phyloP scores from a whole-genome alignment of 2,888 invertebrate species.

The Zygogramma bicolorata region DNA sequence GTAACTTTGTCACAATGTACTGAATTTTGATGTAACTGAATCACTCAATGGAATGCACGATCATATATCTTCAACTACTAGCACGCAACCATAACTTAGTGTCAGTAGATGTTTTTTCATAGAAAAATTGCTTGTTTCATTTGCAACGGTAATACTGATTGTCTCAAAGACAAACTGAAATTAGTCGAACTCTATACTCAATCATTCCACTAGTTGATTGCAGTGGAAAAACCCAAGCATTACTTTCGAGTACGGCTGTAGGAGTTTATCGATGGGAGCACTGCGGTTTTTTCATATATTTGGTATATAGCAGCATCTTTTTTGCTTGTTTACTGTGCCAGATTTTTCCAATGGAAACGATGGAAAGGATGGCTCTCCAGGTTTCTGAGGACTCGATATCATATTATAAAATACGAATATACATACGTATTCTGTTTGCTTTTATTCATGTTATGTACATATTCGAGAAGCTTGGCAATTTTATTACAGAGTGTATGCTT shows the following conservation, averaged over 20 bases:
- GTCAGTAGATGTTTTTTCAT: too few relatives aligned
- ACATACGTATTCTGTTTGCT: not conserved
- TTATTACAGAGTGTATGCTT: too few relatives aligned
- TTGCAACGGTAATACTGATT: too few relatives aligned
- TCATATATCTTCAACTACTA: too few relatives aligned
- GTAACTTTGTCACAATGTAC: too few relatives aligned
- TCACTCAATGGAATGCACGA: too few relatives aligned
- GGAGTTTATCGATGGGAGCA: slow-evolving; percentile 41
- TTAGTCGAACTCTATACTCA: not conserved
- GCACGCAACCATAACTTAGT: too few relatives aligned
- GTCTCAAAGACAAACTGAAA: not conserved
- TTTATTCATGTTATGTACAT: not conserved
- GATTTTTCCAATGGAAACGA: slow-evolving; percentile 34
- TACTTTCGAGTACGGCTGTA: slow-evolving; percentile 31
- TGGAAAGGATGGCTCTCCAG: slow-evolving; percentile 12
- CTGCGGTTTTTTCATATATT: slow-evolving; percentile 46
- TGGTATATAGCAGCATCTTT: slow-evolving; percentile 39
- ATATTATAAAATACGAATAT: not conserved
- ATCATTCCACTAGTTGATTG: not conserved
- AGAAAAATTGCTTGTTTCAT: too few relatives aligned
- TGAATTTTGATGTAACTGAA: too few relatives aligned
- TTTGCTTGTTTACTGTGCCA: slow-evolving; percentile 37
- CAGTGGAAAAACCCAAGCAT: slow-evolving; percentile 16
- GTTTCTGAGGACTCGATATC: slow-evolving; percentile 23
- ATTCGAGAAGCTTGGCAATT: not conserved